phyloP scores from a whole-genome alignment of 1,140 invertebrate genomes.

The Drosophila bipectinata region DNA sequence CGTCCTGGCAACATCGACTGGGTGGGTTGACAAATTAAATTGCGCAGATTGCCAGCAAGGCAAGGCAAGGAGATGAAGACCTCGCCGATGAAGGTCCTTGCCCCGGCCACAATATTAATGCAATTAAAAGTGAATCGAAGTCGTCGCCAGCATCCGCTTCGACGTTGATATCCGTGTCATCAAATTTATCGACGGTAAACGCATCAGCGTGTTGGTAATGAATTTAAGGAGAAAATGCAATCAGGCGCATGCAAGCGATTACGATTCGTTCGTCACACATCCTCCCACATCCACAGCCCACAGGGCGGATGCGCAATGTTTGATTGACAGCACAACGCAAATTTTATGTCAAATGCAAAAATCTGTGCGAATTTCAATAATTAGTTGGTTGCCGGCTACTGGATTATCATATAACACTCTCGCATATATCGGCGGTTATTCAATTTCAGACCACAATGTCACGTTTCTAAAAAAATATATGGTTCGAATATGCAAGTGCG shows the following conservation, averaged over 20 bases:
- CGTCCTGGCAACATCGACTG: not conserved
- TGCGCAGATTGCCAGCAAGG: conserved; percentile 61
- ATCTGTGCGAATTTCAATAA: conserved; percentile 63
- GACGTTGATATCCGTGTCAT: conserved; percentile 43
- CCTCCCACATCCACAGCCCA: conserved; percentile 11
- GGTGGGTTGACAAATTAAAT: conserved; percentile 68
- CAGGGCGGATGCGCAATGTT: conserved; percentile 30
- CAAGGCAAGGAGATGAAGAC: not conserved
- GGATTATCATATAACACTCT: conserved; percentile 26
- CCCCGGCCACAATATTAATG: conserved; percentile 65
- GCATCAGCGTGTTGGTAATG: conserved; percentile 68
- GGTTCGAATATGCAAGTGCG: not conserved
- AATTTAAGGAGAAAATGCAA: conserved; percentile 71
- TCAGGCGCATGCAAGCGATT: conserved; percentile 70
- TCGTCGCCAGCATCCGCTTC: conserved; percentile 30
- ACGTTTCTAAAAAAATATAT: conserved; percentile 26
- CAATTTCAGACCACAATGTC: conserved; percentile 55
- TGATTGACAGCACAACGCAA: conserved; percentile 34
- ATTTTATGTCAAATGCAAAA: conserved; percentile 34
- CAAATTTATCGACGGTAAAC: conserved; percentile 64
- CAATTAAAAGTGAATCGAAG: conserved; percentile 75
- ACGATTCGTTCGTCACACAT: conserved; percentile 23
- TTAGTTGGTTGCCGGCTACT: conserved; percentile 54
- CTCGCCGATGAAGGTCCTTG: conserved; percentile 35
- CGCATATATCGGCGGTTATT: conserved; percentile 14